phyloP scores from a whole-genome alignment of 2,888 invertebrate species.

The Napeogenes sylphis region DNA sequence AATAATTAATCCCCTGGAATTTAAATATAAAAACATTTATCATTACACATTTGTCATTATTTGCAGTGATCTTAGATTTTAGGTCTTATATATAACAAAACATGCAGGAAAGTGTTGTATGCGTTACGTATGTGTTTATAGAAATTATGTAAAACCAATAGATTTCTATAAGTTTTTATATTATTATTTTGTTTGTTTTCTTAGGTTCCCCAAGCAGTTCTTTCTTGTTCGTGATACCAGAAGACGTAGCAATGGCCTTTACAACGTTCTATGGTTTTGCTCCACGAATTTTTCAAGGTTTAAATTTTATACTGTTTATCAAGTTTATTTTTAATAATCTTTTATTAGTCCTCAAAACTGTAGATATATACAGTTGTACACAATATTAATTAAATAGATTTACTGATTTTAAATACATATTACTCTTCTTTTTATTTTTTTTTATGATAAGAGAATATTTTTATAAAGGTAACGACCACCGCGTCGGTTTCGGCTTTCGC shows the following conservation, averaged over 20 bases:
- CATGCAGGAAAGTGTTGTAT: too few relatives aligned
- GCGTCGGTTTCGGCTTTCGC: slow-evolving; percentile 86
- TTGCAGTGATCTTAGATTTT: too few relatives aligned
- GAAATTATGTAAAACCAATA: too few relatives aligned
- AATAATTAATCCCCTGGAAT: too few relatives aligned
- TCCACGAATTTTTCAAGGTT: slow-evolving; percentile 54
- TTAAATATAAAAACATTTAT: too few relatives aligned
- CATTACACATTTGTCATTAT: too few relatives aligned
- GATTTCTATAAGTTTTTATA: too few relatives aligned
- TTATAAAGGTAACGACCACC: slow-evolving; percentile 84
- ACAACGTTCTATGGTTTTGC: slow-evolving; percentile 62
- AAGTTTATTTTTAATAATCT: not conserved
- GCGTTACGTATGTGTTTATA: too few relatives aligned
- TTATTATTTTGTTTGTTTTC: slow-evolving; percentile 3
- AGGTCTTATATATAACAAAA: too few relatives aligned
- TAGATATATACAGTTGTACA: not conserved
- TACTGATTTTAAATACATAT: too few relatives aligned
- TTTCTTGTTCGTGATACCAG: slow-evolving; percentile 53
- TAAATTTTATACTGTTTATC: not conserved
- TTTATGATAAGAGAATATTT: not conserved
- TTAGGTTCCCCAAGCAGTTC: slow-evolving; percentile 34
- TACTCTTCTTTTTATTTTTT: too few relatives aligned
- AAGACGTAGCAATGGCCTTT: slow-evolving; percentile 60
- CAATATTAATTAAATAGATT: too few relatives aligned
- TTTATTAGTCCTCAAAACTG: not conserved